These are phyloP conservation scores for Acanthurus leucopareius DNA, from an alignment of 2,797 vertebrate genomes.

Conservation along the genomic window DNA sequence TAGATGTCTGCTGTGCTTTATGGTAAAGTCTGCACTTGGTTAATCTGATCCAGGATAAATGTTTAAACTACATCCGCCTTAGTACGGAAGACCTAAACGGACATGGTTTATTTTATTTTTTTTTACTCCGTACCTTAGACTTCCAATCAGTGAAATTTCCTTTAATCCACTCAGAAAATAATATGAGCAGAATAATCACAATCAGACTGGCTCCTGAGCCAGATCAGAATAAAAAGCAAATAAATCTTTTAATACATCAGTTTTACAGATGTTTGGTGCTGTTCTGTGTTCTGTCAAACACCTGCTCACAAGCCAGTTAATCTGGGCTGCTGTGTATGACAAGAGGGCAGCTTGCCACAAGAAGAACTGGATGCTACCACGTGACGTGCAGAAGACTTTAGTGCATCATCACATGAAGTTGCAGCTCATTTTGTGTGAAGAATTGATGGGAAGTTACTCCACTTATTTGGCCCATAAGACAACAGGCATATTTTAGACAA, in stretches of 20 bases:
- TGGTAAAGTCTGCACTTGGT: background rate
- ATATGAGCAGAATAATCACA: no score
- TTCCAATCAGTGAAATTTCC: no score
- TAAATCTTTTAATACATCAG: no score
- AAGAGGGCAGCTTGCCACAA: background rate
- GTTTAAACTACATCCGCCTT: background rate
- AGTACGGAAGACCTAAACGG: no score
- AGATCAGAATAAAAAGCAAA: no score
- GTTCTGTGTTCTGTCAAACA: background rate
- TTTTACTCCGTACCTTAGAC: no score
- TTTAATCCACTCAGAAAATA: no score
- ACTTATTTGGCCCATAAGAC: background rate
- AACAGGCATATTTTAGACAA: background rate
- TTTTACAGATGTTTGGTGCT: no score
- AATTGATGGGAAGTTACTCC: background rate
- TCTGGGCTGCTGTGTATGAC: background rate
- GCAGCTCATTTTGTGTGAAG: background rate
- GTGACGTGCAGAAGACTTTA: background rate
- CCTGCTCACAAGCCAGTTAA: background rate
- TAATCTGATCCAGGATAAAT: background rate
- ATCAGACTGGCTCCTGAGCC: no score
- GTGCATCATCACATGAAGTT: constrained; percentile 1
- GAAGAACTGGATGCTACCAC: background rate
- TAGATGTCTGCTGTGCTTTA: background rate
- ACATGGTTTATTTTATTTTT: no score